phyloP scores from a whole-genome alignment of 2,888 invertebrate genomes.

The Stegophylla sp. region DNA sequence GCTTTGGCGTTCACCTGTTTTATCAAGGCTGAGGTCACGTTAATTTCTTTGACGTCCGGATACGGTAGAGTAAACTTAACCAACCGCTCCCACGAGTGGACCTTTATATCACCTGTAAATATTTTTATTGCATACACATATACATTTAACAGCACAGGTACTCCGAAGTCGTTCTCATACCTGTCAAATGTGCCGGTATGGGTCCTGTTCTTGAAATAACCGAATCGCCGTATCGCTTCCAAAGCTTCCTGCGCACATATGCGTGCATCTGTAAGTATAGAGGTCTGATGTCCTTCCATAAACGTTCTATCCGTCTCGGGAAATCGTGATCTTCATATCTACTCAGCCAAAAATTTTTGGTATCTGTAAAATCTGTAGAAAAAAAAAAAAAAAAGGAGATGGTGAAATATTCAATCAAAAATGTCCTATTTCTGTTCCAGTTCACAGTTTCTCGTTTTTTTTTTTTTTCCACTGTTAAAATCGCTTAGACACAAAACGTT shows the following conservation, averaged over 20 bases:
- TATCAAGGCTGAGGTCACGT: conserved; percentile 67
- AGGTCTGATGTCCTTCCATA: conserved; percentile 80
- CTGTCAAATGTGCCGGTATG: conserved; percentile 79
- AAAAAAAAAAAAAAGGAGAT: too few species aligned
- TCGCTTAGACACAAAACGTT: too few species aligned
- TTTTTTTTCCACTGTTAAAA: too few species aligned
- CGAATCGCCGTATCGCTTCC: conserved; percentile 75
- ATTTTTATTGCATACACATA: not conserved
- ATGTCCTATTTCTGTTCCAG: too few species aligned
- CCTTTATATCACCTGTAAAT: conserved; percentile 82
- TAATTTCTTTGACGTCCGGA: conserved; percentile 64
- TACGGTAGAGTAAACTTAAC: conserved; percentile 75
- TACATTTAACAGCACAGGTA: too few species aligned
- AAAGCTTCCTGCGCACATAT: conserved; percentile 77
- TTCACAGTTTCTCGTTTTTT: too few species aligned
- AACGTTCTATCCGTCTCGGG: conserved; percentile 72
- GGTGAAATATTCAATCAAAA: not conserved
- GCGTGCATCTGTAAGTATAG: conserved; percentile 84
- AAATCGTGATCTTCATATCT: conserved; percentile 77
- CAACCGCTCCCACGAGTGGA: conserved; percentile 78
- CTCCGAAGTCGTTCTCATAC: conserved; percentile 65
- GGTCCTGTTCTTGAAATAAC: conserved; percentile 74
- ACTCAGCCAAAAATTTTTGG: conserved; percentile 75
- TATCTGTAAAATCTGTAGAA: conserved; percentile 75
- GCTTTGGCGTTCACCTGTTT: conserved; percentile 65